A percentile compares a stretch with the other conserved stretches of the same genome.
Evolutionary conservation across 2,113 vertebrate genomes (phyloP).

Genomic region (Crotalus viridis): DNA sequence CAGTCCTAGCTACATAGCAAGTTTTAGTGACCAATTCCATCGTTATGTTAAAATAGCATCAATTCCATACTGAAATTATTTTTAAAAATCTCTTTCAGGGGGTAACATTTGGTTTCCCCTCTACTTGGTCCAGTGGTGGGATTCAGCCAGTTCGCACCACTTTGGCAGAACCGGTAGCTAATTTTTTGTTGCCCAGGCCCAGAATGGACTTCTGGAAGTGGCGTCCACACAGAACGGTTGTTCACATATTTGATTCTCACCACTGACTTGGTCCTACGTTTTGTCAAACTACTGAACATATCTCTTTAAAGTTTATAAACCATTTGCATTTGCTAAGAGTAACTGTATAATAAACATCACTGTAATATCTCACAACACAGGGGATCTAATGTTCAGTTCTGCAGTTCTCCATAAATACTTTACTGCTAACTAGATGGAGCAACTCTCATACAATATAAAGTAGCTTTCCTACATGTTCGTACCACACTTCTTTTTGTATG

Average conservation of each 20-base stretch:
- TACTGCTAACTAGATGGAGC: not conserved
- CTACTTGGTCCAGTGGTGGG: not conserved
- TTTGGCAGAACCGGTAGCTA: too few relatives aligned
- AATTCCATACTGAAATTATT: not conserved
- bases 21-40: not conserved
- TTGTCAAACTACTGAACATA: not conserved
- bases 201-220: too few relatives aligned
- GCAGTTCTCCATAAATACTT: not conserved
- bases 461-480: not conserved
- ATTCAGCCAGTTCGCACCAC: too few relatives aligned
- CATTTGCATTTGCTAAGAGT: not conserved
- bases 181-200: too few relatives aligned
- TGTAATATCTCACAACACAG: not conserved
- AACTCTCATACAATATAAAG: not conserved
- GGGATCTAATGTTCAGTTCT: not conserved
- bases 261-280: not conserved
- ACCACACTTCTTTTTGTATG: not conserved
- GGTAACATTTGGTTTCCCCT: not conserved
- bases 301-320: not conserved
- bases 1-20: not conserved
- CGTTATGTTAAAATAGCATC: not conserved
- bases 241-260: too few relatives aligned
- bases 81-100: not conserved
- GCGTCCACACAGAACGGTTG: too few relatives aligned
- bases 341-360: not conserved